Base-by-base conservation (phyloP, 2,113 vertebrate genomes). In the Lasiurus cinereus region DNA sequence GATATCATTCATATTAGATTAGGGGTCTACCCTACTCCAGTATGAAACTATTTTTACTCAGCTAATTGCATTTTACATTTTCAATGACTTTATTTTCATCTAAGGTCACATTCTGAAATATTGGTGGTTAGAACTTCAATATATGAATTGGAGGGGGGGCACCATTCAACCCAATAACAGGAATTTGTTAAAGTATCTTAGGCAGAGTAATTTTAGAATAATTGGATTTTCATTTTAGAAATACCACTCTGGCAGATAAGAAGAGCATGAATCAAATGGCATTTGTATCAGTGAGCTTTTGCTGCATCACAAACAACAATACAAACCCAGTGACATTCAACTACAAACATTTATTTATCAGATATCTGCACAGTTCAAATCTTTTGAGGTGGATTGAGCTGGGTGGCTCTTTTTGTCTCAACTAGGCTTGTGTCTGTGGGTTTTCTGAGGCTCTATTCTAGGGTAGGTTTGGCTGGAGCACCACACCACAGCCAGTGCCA, bases 1-100 rank as follows among this genome's bases (percentile, higher is more conserved):
- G 46, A 85, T 9, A 29, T 27, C 13, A 83, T 50, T 66, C 24
- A 31, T 64, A 33, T 39, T 89, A 31, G 36, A 46, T 76, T 22
- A 82, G 6, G 6, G 13, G 0, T 50, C 39, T 2, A 54, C 39
- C 19, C 22, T 90, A 48, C 62, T 77, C 54, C n/a, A 48, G 6
- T 46, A n/a, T 33, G 31, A 80, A 6, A 19, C 77, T 21, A n/a
- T 84, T 33, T 95, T 66, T 67, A 52, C 33, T 90, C 46, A 90
- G 24, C 19, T 94, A 46, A 64, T 90, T 76, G 29, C 11, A 67
- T 82, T 78, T 90, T 76, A 33, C 13, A 67, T 82, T 74, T 93
- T 22, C 31, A 39, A 19, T 80, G 29, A 66, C 15, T 7, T 29
- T 70, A 22, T 52, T 92, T 94, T 39, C 48, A 74, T 69, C 29